Evolutionary conservation across 2,888 invertebrate genomes (phyloP), one percentile per base, ranked within the genome.

Genomic region (Crematogaster levior): DNA sequence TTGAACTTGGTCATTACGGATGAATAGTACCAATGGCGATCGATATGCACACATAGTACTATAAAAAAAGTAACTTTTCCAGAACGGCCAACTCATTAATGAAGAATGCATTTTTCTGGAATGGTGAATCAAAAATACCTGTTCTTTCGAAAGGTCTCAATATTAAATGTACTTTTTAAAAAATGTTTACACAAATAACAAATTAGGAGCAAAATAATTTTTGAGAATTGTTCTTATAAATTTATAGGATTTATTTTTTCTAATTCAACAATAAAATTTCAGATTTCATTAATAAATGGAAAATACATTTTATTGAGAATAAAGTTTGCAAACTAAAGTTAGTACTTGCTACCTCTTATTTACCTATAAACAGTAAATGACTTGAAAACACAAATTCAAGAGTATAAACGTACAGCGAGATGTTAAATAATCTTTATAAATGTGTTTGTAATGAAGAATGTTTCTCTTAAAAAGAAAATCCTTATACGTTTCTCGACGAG

Each of bases 1-100:
- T 84, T 86, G 89, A 89, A 89, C 88, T 89, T 88, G 88, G 83
- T 88, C 85, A 85, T 88, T 79, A 87, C 85, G 85, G 88, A 85
- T 85, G 85, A 86, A 79, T 82, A 88, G 82, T 70, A 81, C 70
- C 82, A 65, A 81, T 66, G 21, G 30, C 30, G 88, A 84, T 88
- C 87, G 87, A 87, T 87, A 87, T 85, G 75, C 68, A 74, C 68
- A 74, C 72, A 83, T 75, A 81, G 66, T 65, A 74, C 56, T 77
- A 73, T 77, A 82, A 84, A 86, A 46, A 82, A 82, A 82, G 75
- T 65, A 79, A 74, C 75, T 73, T 73, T 10, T 61, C 37, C 58
- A 79, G 70, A 46, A 27, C 58, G 43, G 24, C 61, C 61, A 70
- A 37, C 21, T 70, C 53, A 61, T 79, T 79, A 79, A 79, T 77